Evolutionary conservation across 2,888 invertebrate genomes (phyloP), one percentile per base, ranked within the genome.

Genomic region (Flexamia atlantica): DNA sequence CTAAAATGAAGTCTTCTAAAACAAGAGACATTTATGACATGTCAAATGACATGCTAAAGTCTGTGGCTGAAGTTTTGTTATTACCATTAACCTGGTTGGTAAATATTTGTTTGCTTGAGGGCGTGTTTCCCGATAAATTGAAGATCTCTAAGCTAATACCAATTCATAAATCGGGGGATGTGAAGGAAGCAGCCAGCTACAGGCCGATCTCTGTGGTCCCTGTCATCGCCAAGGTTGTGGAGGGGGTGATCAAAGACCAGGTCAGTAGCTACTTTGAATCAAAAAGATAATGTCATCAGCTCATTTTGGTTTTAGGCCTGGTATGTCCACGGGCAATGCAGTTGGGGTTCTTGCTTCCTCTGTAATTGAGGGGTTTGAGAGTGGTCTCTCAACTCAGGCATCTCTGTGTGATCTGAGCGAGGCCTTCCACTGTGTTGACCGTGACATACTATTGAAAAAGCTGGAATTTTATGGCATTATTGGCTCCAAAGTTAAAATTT

Each of bases 381-480:
- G 40, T 10, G 23, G 72, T 23, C 23, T 68, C 5, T 28, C 68
- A n/a, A 68, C 68, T 5, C 68, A 5, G 17, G 3, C 68, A n/a
- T 30, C 68, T 5, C 68, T 36, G 17, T 72, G 23, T 40, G 72
- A 72, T n/a, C 72, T 72, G 1, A 72, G 72, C 72, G 57, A 32
- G 57, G 57, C 80, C 32, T 80, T 80, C 46, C 32, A 80, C 30
- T 80, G 80, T 25, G 14, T 80, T 14, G 57, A 80, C 32, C 80
- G 57, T 14, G 80, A 53, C 57, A 80, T 80, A 50, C 57, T 80
- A 5, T 53, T 80, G 50, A 80, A 80, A 32, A 80, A 80, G 23
- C 80, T 80, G 30, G 80, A 80, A 30, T 80, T 46, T 80, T 80
- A 80, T 50, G 80, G 50, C 14, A 32, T 80, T 30, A 57, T 32